These are phyloP conservation scores for Salvelinus fontinalis DNA, from an alignment of 2,113 vertebrate species.

Conservation along the genomic window DNA sequence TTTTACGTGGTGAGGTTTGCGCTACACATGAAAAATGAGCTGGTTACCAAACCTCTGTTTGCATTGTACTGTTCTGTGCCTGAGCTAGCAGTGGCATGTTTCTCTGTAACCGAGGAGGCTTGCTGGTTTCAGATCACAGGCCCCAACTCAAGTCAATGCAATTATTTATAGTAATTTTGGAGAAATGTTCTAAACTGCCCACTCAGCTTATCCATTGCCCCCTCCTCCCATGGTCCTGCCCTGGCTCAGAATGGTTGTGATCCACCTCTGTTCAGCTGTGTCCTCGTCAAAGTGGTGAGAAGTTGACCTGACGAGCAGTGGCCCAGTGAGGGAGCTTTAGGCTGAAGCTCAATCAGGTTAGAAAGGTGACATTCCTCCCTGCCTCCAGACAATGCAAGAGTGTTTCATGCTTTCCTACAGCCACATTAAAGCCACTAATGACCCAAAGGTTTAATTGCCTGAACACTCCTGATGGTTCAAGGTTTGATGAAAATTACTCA, in stretches of 20 bases:
- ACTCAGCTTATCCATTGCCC: too few relatives aligned
- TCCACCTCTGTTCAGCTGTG: neutral
- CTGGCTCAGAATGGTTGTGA: neutral
- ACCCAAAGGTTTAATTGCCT: too few relatives aligned
- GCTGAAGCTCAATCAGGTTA: conserved; percentile 12
- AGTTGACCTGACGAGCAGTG: neutral
- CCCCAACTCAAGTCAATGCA: too few relatives aligned
- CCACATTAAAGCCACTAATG: conserved; percentile 7
- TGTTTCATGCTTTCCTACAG: neutral
- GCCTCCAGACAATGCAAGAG: neutral
- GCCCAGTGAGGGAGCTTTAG: neutral
- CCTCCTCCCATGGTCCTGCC: neutral
- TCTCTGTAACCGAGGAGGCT: neutral
- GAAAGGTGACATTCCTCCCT: conserved; percentile 33
- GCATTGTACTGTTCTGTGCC: conserved; percentile 10
- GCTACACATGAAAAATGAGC: conserved; percentile 30
- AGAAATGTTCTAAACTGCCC: too few relatives aligned
- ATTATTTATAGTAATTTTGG: too few relatives aligned
- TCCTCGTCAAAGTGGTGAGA: neutral
- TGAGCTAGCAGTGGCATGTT: neutral
- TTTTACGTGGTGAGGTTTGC: conserved; percentile 4
- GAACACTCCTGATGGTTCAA: too few relatives aligned
- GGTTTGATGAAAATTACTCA: too few relatives aligned
- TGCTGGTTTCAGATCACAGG: too few relatives aligned
- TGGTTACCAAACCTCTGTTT: conserved; percentile 16